Base-by-base conservation (phyloP, 2,113 vertebrate genomes). In the Saccopteryx leptura region DNA sequence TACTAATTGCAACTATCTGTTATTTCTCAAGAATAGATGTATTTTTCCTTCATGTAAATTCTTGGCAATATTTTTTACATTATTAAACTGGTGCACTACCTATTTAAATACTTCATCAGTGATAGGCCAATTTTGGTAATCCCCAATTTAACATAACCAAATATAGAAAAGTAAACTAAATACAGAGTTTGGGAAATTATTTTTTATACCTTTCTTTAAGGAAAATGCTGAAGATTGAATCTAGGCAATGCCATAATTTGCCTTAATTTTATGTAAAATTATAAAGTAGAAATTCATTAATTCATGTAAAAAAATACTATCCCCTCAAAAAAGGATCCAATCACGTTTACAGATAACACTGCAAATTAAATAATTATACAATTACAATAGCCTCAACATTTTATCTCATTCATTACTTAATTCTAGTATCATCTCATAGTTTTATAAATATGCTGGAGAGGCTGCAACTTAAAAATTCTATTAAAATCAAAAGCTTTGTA, bases 271-370 rank as follows among this genome's bases (percentile, higher is more conserved):
- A 91, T 60, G 7, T 82, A 78, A 95, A 96, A 96, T 92, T 95
- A 97, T 97, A 94, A 98, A 97, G 95, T 87, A 96, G 90, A 95
- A 97, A 96, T 89, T 95, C 80, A 95, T 81, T 92, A 76, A 86
- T 94, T 96, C 48, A 48, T 86, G n/a, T 96, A 90, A 97, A 92
- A 98, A 95, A 94, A 95, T 92, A 92, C 74, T 72, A 94, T 39
- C 86, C 48, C 60, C 61, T 96, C 60, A 83, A 84, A 95, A 82
- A 91, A 94, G 95, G 69, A 48, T 31, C 78, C 79, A 94, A 60
- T 11, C 48, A 95, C 26, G 21, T 92, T 81, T 91, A 95, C 13
- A 94, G 68, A 88, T 86, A 86, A 86, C 10, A 94, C 76, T 94
- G 65, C 60, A 97, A 97, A 94, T 93, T 88, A 96, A 95, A 94